A percentile compares a stretch with the other conserved stretches of the same genome.
These are phyloP conservation scores for Dysmachus trigonus DNA, from an alignment of 2,888 invertebrate species.

Conservation along the genomic window DNA sequence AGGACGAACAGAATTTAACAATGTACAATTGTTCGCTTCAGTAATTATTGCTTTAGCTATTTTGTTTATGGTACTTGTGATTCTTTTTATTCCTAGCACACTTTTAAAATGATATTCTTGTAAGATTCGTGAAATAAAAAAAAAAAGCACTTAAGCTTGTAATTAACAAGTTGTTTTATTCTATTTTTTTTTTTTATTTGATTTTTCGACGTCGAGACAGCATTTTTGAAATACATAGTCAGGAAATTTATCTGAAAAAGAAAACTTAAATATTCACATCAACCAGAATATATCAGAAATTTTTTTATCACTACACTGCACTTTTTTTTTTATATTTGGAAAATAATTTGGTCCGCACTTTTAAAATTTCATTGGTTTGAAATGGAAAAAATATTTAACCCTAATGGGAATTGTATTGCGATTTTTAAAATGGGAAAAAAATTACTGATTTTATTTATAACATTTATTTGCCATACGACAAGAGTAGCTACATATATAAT, in stretches of 20 bases:
- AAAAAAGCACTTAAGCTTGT: not conserved
- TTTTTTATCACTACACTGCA: too few species aligned
- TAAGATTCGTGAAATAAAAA: not conserved
- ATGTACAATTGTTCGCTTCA: constrained; percentile 39
- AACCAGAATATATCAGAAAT: too few species aligned
- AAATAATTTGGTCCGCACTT: too few species aligned
- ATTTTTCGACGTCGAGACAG: too few species aligned
- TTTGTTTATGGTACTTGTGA: not conserved
- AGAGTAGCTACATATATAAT: constrained; percentile 58
- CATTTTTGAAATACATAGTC: too few species aligned
- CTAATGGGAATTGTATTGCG: too few species aligned
- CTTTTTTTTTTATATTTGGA: too few species aligned
- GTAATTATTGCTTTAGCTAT: not conserved
- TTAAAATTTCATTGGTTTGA: too few species aligned
- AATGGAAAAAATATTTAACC: too few species aligned
- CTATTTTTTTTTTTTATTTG: too few species aligned
- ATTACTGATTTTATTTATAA: not conserved
- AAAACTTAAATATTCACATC: too few species aligned
- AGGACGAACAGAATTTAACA: constrained; percentile 7
- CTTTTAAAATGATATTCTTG: not conserved
- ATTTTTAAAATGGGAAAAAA: not conserved
- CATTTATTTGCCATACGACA: constrained; percentile 63
- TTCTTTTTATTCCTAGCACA: not conserved
- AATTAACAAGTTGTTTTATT: not conserved
- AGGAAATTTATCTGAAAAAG: too few species aligned